A percentile compares a stretch with the other conserved stretches of the same genome.
Evolutionary conservation across 2,113 vertebrate species (phyloP).

Genomic region (Etheostoma cragini): DNA sequence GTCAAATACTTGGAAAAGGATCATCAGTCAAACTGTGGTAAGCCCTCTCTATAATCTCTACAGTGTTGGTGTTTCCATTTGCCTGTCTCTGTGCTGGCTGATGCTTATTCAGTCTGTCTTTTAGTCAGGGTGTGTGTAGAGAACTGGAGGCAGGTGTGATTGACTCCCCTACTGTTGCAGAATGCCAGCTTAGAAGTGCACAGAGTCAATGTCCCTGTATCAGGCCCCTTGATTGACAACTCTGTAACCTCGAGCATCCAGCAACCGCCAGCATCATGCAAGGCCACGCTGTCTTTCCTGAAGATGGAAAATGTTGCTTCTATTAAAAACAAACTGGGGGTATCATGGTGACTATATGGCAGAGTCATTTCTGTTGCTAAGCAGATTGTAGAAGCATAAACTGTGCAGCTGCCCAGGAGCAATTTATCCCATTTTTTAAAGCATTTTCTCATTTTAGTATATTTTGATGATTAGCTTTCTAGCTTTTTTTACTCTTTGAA

Average conservation of each 20-base stretch:
- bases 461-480: neutral
- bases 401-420: neutral
- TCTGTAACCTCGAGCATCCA: constrained; percentile 20
- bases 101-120: constrained; percentile 19
- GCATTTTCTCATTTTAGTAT: too few species aligned
- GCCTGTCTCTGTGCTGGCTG: constrained; percentile 12
- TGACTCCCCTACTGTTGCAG: constrained; percentile 37
- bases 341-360: neutral
- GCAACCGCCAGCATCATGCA: constrained; percentile 12
- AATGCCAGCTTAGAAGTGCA: constrained; percentile 31
- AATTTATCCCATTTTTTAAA: neutral
- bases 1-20: neutral
- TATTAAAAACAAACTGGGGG: neutral
- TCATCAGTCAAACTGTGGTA: neutral
- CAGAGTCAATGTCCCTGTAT: constrained; percentile 43
- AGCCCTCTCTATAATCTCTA: neutral
- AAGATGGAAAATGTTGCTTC: neutral
- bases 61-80: constrained; percentile 22
- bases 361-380: neutral
- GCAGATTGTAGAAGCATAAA: neutral
- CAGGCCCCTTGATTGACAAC: constrained; percentile 46
- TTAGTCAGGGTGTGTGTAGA: constrained; percentile 10
- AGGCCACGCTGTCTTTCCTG: neutral
- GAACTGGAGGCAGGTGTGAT: constrained; percentile 41
- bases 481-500: neutral